Evolutionary conservation across 2,797 vertebrate genomes (phyloP), one percentile per base, ranked within the genome.

Genomic region (Pipistrellus kuhlii): DNA sequence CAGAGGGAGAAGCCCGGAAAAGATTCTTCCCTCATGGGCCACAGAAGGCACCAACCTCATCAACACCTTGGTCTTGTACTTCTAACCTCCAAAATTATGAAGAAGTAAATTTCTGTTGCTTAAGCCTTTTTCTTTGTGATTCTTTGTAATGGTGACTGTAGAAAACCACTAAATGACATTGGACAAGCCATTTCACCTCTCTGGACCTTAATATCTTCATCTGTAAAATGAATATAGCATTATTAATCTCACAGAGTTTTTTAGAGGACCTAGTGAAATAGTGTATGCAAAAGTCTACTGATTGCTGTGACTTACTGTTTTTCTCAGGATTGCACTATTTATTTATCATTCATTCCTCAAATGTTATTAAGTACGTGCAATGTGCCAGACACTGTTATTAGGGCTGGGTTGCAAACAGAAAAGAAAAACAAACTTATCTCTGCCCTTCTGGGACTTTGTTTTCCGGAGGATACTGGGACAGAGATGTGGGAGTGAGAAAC

Each of bases 401-500:
- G 62, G 41, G 21, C 44, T 86, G 51, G 20, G 20, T 55, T 84
- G 20, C 0, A 62, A 71, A 35, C 30, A 55, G 71, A 92, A 83
- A 94, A 71, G 75, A 87, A 78, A 95, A 78, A 51, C 23, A 53
- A 71, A 83, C 44, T 8, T 89, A 64, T 62, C 48, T 86, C 62
- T 91, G 9, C 59, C 68, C 35, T 78, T 25, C 35, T 77, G 23
- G 64, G 77, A 69, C 41, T 93, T 64, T 69, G 32, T 20, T 59
- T 76, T 91, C 18, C 13, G 35, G 8, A 9, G 46, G 41, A 46
- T 71, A 48, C 2, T 87, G 55, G 9, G 23, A 15, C 0, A 3
- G 15, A 69, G 18, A 53, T 27, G 7, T 71, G 64, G 18, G n/a
- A 77, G 21, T 62, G 27, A 85, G 80, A 94, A 92, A 51, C 3